Evolutionary conservation across 2,888 invertebrate genomes (phyloP).

Genomic region (Ceraclea dissimilis): DNA sequence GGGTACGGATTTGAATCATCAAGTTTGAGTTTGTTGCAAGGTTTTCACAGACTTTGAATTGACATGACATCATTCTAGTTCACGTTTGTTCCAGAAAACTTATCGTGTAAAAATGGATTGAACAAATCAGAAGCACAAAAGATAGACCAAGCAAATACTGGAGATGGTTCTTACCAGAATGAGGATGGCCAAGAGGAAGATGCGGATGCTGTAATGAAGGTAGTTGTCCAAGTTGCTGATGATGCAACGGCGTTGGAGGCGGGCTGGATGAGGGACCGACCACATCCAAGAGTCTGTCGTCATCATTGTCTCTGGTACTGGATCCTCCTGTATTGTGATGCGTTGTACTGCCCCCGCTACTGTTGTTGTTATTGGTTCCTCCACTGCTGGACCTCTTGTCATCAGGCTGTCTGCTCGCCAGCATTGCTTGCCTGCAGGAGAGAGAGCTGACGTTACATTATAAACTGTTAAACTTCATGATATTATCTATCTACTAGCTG

Average conservation of each 20-base stretch:
- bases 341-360: slow-evolving; percentile 36
- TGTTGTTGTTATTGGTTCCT: slow-evolving; percentile 35
- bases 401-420: slow-evolving; percentile 48
- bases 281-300: slow-evolving; percentile 78
- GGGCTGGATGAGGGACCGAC: slow-evolving; percentile 83
- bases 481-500: neutral
- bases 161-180: slow-evolving; percentile 34
- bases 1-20: too few species aligned
- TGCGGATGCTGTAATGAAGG: slow-evolving; percentile 21
- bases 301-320: slow-evolving; percentile 48
- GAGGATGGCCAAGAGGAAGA: slow-evolving; percentile 41
- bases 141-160: too few species aligned
- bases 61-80: too few species aligned
- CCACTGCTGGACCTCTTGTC: slow-evolving; percentile 42
- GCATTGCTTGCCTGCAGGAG: slow-evolving; percentile 65
- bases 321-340: slow-evolving; percentile 29
- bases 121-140: too few species aligned
- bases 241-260: slow-evolving; percentile 44
- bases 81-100: too few species aligned
- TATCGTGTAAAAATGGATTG: too few species aligned
- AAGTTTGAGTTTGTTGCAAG: too few species aligned
- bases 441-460: slow-evolving; percentile 20
- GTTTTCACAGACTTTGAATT: too few species aligned
- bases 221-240: slow-evolving; percentile 32
- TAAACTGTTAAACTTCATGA: slow-evolving; percentile 6